Conservation (phyloP, 2,797 vertebrate genomes). For the Morus bassanus region DNA sequence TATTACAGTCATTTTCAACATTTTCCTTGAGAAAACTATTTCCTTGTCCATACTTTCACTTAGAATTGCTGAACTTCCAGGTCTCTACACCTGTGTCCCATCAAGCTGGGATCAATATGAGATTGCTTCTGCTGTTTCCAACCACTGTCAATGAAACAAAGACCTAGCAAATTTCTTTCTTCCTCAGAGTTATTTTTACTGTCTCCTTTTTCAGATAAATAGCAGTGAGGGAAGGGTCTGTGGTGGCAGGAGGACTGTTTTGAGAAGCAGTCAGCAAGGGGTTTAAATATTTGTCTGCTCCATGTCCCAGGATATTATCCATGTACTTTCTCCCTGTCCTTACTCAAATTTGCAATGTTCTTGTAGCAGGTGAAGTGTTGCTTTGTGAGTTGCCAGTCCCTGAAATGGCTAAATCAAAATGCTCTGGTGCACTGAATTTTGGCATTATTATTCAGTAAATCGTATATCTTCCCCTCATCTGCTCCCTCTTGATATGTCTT, state of each 20-base stretch:
- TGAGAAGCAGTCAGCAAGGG: not conserved
- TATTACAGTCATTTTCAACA: not conserved
- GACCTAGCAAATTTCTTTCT: not conserved
- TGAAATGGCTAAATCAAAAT: slow-evolving; percentile 46
- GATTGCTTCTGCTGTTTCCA: not conserved
- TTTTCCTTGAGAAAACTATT: not conserved
- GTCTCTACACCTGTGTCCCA: not conserved
- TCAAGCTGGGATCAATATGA: not conserved
- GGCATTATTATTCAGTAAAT: slow-evolving; percentile 40
- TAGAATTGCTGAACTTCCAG: not conserved
- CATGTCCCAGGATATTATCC: not conserved
- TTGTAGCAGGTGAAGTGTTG: slow-evolving; percentile 30
- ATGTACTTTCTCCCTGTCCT: not conserved
- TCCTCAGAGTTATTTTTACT: not conserved
- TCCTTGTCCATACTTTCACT: not conserved
- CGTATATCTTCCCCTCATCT: not conserved
- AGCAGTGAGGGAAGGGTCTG: not conserved
- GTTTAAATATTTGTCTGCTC: slow-evolving; percentile 17
- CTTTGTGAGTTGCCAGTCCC: slow-evolving; percentile 23
- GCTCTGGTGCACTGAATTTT: slow-evolving; percentile 13
- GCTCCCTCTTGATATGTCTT: not conserved
- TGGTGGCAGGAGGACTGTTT: not conserved
- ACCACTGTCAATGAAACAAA: not conserved
- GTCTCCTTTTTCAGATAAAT: not conserved
- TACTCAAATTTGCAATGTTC: slow-evolving; percentile 16